Percentiles rank a stretch among this genome's conserved stretches.
These are phyloP conservation scores for Mastigias papua DNA, from an alignment of 30 jellyfish, hydroid and myxozoan species.

Conservation along the genomic window DNA sequence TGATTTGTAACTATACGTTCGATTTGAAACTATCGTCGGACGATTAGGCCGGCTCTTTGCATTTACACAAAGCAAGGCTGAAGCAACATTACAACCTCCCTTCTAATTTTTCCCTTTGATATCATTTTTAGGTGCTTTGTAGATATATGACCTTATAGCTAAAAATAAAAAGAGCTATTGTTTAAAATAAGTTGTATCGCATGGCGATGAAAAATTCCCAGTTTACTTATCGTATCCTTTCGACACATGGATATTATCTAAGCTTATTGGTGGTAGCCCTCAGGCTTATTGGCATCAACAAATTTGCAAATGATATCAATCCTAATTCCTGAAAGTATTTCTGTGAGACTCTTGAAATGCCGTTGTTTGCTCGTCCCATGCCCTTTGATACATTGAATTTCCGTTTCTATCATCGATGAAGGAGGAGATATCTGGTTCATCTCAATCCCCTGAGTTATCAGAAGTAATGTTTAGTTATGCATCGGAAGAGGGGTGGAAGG, in stretches of 20 bases:
- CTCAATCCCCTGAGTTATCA: neutral
- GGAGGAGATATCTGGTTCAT: neutral
- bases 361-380: neutral
- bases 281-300: neutral
- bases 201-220: neutral
- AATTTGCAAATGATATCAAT: neutral
- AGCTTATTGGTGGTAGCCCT: conserved; percentile 1
- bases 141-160: neutral
- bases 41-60: too few relatives aligned
- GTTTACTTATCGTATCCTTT: neutral
- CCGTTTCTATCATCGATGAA: neutral
- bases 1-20: too few relatives aligned
- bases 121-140: neutral
- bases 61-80: too few relatives aligned
- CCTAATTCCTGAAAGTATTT: neutral
- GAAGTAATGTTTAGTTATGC: too few relatives aligned
- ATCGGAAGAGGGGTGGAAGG: too few relatives aligned
- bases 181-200: neutral
- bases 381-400: neutral
- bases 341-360: neutral
- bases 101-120: neutral
- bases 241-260: neutral
- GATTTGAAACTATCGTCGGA: too few relatives aligned
- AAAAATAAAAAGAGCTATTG: neutral
- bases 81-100: neutral